Evolutionary conservation across 2,888 invertebrate genomes (phyloP), one percentile per base, ranked within the genome.

Genomic region (Eugnorisma glareosa): DNA sequence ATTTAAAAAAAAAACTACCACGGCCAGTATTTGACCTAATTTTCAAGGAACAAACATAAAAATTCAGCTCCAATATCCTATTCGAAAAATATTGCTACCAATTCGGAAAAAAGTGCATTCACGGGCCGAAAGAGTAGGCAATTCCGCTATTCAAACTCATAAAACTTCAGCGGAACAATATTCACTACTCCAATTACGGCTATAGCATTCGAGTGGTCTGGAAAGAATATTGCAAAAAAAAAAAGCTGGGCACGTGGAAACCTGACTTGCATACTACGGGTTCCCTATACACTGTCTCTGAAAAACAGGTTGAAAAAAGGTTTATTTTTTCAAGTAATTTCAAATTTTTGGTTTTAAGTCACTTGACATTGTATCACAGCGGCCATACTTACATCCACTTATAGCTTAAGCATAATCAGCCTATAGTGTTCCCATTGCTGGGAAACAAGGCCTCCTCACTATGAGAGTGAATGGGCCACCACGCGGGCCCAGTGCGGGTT

Each of bases 141-240:
- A 89, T 88, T 81, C 40, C 67, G 75, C 87, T 88, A 85, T 90
- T 86, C 86, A 93, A 91, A 91, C 88, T 89, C 87, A 88, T 91
- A 91, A 91, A 93, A 91, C 87, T 92, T 89, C 78, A 86, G 74
- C 86, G 82, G 86, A 86, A 89, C 90, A 89, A 90, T 92, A 91
- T 92, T 89, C 91, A 91, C 90, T 88, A 88, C 91, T 93, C 91
- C 93, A 93, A 94, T 94, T 93, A 94, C 87, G 83, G 90, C 86
- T 87, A 89, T 91, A 89, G 90, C 89, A 89, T 89, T 91, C 88
- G 88, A 90, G 90, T 87, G 88, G 89, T 88, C 87, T 83, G 77
- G 82, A 88, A 90, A 88, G 89, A 89, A 88, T 86, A 89, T 89
- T 87, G 81, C 83, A 90, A 89, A 90, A 90, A 89, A 90, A 90